phyloP scores from a whole-genome alignment of 2,888 invertebrate species.

The Amaurobius ferox region DNA sequence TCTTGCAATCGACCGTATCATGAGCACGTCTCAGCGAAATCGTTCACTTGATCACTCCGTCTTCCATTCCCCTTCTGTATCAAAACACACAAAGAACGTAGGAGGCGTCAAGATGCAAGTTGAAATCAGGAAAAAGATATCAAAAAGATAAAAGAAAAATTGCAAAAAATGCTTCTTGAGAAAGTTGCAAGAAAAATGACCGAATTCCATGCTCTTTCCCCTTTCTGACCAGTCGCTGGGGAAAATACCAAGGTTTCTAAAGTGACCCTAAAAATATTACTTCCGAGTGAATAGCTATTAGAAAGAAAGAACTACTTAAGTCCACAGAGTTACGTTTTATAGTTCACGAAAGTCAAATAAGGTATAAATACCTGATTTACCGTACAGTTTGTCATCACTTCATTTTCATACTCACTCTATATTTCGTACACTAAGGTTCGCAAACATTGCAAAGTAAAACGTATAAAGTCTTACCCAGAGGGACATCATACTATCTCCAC shows the following conservation, averaged over 20 bases:
- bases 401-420: too few species aligned
- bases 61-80: neutral
- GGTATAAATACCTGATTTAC: too few species aligned
- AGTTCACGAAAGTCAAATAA: too few species aligned
- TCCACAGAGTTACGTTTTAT: too few species aligned
- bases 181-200: neutral
- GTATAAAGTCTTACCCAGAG: too few species aligned
- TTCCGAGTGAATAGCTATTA: neutral
- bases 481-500: too few species aligned
- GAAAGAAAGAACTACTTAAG: neutral
- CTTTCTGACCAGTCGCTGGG: too few species aligned
- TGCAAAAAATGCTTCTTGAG: constrained; percentile 4
- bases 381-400: too few species aligned
- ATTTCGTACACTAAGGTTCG: too few species aligned
- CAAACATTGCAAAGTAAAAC: too few species aligned
- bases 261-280: neutral
- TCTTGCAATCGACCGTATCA: constrained; percentile 16
- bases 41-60: neutral
- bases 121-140: neutral
- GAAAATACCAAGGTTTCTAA: neutral
- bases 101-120: neutral
- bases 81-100: neutral
- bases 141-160: constrained; percentile 6
- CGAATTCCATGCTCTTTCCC: neutral
- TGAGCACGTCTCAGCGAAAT: constrained; percentile 7